These are phyloP conservation scores for Sebastes matsubarae DNA, from an alignment of 2,797 vertebrate species.

Conservation along the genomic window DNA sequence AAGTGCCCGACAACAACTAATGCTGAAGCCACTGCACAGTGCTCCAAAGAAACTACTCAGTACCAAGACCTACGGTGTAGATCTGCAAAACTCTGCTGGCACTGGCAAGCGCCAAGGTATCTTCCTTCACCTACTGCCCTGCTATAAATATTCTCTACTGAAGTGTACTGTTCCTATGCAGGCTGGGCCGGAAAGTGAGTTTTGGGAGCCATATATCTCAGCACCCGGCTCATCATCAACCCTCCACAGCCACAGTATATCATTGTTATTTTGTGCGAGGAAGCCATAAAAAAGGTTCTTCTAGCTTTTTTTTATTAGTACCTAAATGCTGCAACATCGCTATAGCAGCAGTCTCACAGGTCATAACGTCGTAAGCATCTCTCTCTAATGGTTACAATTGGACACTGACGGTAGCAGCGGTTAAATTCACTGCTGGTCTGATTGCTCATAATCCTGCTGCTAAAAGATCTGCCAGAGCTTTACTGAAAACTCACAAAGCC, in stretches of 20 bases:
- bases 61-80: background rate
- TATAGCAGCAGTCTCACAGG: background rate
- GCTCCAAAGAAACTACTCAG: background rate
- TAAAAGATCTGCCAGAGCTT: slow-evolving; percentile 36
- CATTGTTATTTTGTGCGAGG: background rate
- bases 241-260: background rate
- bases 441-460: slow-evolving; percentile 38
- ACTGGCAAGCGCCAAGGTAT: background rate
- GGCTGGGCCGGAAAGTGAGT: background rate
- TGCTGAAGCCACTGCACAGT: background rate
- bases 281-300: background rate
- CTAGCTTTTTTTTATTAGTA: slow-evolving; percentile 2
- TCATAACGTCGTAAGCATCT: background rate
- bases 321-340: slow-evolving; percentile 7
- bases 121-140: slow-evolving; percentile 8
- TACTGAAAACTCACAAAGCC: slow-evolving; percentile 12
- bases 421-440: slow-evolving; percentile 15
- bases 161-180: background rate
- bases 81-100: background rate
- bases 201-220: slow-evolving; percentile 26
- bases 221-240: slow-evolving; percentile 22
- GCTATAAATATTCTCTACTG: slow-evolving; percentile 6
- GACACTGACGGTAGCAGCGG: background rate
- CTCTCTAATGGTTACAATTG: slow-evolving; percentile 14
- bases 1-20: background rate